Percentiles rank a stretch among this genome's conserved stretches.
These are phyloP conservation scores for Zaprionus vittiger DNA, from an alignment of 1,140 invertebrate species.

Conservation along the genomic window DNA sequence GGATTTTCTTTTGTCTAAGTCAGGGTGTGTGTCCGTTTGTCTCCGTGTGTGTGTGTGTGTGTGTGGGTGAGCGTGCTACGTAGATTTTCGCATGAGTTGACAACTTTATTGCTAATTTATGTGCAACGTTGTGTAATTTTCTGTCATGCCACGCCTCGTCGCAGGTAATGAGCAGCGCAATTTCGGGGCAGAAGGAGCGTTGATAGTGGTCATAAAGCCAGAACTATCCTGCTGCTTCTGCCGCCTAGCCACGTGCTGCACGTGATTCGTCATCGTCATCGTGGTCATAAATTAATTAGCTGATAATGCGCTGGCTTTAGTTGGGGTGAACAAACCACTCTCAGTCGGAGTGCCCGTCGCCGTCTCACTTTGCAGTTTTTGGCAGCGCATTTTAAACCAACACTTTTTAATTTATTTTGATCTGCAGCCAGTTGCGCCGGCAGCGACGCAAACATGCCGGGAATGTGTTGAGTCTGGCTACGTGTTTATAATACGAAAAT, in stretches of 20 bases:
- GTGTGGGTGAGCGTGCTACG: slow-evolving; percentile 16
- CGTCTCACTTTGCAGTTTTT: not conserved
- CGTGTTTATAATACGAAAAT: slow-evolving; percentile 70
- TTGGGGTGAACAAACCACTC: slow-evolving; percentile 37
- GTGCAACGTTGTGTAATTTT: slow-evolving; percentile 31
- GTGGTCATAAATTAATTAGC: slow-evolving; percentile 68
- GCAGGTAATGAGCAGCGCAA: slow-evolving; percentile 48
- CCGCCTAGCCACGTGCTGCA: not conserved
- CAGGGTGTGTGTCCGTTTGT: slow-evolving; percentile 21
- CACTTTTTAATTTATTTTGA: slow-evolving; percentile 64
- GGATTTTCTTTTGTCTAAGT: slow-evolving; percentile 35
- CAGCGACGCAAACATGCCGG: slow-evolving; percentile 42
- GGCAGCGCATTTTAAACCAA: slow-evolving; percentile 38
- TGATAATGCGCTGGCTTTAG: slow-evolving; percentile 40
- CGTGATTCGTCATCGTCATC: slow-evolving; percentile 47
- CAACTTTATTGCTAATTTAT: slow-evolving; percentile 77
- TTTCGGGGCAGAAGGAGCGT: slow-evolving; percentile 12
- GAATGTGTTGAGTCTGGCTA: slow-evolving; percentile 56
- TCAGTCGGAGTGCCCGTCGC: not conserved
- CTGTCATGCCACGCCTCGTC: slow-evolving; percentile 15
- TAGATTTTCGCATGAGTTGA: slow-evolving; percentile 64
- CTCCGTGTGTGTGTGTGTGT: slow-evolving; percentile 3
- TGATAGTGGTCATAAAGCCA: slow-evolving; percentile 35
- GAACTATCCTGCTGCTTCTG: not conserved
- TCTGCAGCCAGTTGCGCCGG: slow-evolving; percentile 31